Conservation (phyloP, 2,888 invertebrate genomes). For the Folsomia manolachei region DNA sequence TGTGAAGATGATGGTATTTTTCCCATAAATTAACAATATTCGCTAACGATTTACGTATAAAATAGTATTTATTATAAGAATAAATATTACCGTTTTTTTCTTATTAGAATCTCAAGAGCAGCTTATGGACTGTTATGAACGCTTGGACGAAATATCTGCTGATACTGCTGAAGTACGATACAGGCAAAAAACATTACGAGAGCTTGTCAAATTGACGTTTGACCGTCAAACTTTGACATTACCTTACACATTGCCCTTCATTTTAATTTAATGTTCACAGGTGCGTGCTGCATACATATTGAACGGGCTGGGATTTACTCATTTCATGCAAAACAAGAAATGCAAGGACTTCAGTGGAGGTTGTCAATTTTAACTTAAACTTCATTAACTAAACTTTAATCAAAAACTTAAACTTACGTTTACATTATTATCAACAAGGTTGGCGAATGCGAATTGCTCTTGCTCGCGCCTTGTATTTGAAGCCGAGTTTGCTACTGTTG, state of each 20-base stretch:
- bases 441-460: conserved; percentile 65
- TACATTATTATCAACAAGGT: conserved; percentile 63
- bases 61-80: neutral
- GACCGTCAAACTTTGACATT: no score
- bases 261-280: neutral
- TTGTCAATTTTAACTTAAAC: no score
- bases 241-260: no score
- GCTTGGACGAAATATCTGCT: conserved; percentile 93
- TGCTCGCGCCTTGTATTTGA: conserved; percentile 53
- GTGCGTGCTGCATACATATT: conserved; percentile 85
- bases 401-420: no score
- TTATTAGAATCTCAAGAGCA: conserved; percentile 82
- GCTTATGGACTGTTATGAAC: conserved; percentile 94
- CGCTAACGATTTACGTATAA: neutral
- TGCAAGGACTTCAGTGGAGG: conserved; percentile 66
- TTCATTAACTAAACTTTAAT: no score
- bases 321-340: conserved; percentile 62
- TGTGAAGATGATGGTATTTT: conserved; percentile 75
- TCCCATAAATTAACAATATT: no score
- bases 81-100: neutral
- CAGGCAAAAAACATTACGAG: no score
- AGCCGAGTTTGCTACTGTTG: conserved; percentile 35
- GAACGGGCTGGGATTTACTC: conserved; percentile 91
- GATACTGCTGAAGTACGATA: conserved; percentile 84
- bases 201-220: no score